phyloP scores from a whole-genome alignment of 2,797 vertebrate genomes.

The Triplophysa bombifrons region DNA sequence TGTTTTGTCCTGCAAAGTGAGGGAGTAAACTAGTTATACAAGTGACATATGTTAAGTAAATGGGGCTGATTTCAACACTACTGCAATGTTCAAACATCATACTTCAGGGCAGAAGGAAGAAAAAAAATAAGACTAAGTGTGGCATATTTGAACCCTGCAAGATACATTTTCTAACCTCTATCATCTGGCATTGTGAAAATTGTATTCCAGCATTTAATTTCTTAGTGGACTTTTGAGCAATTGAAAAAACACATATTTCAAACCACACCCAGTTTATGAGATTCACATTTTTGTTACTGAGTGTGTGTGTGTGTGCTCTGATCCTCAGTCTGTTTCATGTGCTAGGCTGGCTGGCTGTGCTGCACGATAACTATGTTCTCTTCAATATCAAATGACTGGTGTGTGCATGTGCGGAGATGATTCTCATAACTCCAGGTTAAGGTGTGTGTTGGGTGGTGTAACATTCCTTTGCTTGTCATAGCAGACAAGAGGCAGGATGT shows the following conservation, averaged over 20 bases:
- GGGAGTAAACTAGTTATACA: constrained; percentile 13
- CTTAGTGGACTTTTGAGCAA: background rate
- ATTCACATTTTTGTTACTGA: background rate
- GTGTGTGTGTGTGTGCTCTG: constrained; percentile 17
- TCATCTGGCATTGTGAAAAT: constrained; percentile 8
- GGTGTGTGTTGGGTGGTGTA: constrained; percentile 43
- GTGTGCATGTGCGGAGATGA: constrained; percentile 37
- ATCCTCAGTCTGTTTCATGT: constrained; percentile 39
- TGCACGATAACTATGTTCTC: constrained; percentile 31
- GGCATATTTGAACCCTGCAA: background rate
- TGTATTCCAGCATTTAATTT: constrained; percentile 1
- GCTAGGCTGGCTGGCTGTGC: constrained; percentile 23
- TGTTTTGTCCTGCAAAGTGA: constrained; percentile 22
- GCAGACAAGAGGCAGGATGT: constrained; percentile 26
- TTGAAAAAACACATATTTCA: constrained; percentile 10
- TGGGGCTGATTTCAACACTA: background rate
- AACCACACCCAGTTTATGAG: constrained; percentile 37
- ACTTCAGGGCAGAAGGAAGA: background rate
- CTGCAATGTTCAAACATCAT: background rate
- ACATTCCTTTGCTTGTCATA: constrained; percentile 52
- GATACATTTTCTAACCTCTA: background rate
- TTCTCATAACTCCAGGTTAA: constrained; percentile 54
- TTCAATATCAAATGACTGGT: constrained; percentile 44
- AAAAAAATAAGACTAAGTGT: background rate
- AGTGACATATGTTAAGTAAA: background rate